These are phyloP conservation scores for Trichogramma evanescens DNA, from an alignment of 2,888 invertebrate species.

Conservation along the genomic window DNA sequence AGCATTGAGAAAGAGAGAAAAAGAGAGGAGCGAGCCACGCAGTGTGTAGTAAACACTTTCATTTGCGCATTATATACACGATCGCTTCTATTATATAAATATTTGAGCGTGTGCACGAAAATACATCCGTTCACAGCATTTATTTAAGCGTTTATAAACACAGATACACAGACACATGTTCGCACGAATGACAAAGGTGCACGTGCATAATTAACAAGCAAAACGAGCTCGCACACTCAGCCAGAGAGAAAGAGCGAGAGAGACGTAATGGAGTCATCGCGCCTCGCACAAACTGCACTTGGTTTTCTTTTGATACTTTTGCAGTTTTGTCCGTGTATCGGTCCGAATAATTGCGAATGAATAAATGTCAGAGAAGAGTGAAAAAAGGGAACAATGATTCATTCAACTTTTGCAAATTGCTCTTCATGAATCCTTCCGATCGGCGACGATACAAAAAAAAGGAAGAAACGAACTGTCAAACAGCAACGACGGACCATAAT, in stretches of 20 bases:
- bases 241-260: background rate
- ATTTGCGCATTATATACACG: background rate
- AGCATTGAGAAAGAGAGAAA: background rate
- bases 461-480: slow-evolving; percentile 12
- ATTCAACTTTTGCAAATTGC: too few relatives aligned
- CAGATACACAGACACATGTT: background rate
- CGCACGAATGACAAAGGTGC: slow-evolving; percentile 23
- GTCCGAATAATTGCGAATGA: too few relatives aligned
- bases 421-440: too few relatives aligned
- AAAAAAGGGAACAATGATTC: too few relatives aligned
- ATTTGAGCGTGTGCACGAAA: background rate
- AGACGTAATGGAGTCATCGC: background rate
- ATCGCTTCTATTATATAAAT: background rate
- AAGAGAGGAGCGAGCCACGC: background rate
- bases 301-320: too few relatives aligned
- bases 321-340: too few relatives aligned
- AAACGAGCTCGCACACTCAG: background rate
- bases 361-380: too few relatives aligned
- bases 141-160: slow-evolving; percentile 15
- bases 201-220: slow-evolving; percentile 22
- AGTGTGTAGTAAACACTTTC: slow-evolving; percentile 2
- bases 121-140: background rate
- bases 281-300: too few relatives aligned
- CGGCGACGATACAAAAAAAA: background rate
- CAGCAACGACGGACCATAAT: slow-evolving; percentile 11